These are phyloP conservation scores for Ptychobarbus kaznakovi DNA, from an alignment of 2,797 vertebrate genomes.

Conservation along the genomic window DNA sequence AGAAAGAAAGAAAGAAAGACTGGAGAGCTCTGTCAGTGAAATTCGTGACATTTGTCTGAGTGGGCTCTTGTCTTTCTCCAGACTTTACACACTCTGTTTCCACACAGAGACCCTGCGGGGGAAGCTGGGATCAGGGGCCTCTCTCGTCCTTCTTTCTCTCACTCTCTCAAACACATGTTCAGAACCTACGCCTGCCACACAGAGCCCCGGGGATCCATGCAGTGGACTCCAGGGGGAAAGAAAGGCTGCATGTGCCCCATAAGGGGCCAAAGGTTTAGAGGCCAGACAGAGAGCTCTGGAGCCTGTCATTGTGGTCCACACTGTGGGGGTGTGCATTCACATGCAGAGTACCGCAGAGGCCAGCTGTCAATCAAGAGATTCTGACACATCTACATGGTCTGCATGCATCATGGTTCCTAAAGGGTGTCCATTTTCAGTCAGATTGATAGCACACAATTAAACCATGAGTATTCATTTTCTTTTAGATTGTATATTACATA, in stretches of 20 bases:
- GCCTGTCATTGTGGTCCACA: constrained; percentile 39
- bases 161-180: constrained; percentile 43
- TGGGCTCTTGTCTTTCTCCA: constrained; percentile 46
- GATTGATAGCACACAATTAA: neutral
- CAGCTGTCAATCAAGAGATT: constrained; percentile 45
- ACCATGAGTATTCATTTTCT: neutral
- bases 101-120: constrained; percentile 47
- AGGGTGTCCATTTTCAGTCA: constrained; percentile 2
- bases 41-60: constrained; percentile 44
- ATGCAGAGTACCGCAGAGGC: constrained; percentile 36
- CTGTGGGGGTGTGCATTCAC: constrained; percentile 52
- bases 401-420: constrained; percentile 10
- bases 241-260: constrained; percentile 46
- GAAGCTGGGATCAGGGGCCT: constrained; percentile 42
- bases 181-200: constrained; percentile 42
- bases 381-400: constrained; percentile 31
- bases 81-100: constrained; percentile 42
- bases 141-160: constrained; percentile 31
- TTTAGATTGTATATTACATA: neutral
- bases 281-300: constrained; percentile 48
- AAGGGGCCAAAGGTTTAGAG: constrained; percentile 40
- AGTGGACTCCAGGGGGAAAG: constrained; percentile 38
- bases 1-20: constrained; percentile 8
- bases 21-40: constrained; percentile 24
- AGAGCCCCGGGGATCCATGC: constrained; percentile 39